These are phyloP conservation scores for Psophia crepitans DNA, from an alignment of 2,113 vertebrate species.

Conservation along the genomic window DNA sequence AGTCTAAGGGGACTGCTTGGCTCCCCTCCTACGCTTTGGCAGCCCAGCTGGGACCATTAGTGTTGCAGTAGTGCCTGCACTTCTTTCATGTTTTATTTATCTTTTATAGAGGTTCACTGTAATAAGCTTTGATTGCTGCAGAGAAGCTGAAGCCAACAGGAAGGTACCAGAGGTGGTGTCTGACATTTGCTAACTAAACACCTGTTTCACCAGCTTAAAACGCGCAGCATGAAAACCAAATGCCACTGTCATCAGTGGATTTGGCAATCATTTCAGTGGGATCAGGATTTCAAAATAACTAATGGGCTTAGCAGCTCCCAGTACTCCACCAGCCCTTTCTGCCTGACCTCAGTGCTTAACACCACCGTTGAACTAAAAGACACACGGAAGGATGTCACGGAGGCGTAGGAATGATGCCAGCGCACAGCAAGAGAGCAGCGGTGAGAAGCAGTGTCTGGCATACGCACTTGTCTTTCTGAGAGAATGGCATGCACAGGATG, in stretches of 20 bases:
- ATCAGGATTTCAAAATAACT: background rate
- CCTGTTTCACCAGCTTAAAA: background rate
- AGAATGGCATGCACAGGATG: conserved; percentile 80
- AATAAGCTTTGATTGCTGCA: background rate
- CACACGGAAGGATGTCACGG: background rate
- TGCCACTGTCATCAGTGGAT: background rate
- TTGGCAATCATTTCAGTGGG: background rate
- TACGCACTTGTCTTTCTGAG: conserved; percentile 81
- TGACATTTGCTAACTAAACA: background rate
- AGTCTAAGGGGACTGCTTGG: background rate
- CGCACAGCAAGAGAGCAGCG: background rate
- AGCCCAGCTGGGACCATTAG: background rate
- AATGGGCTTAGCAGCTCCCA: background rate
- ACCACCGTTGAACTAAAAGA: background rate
- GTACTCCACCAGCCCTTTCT: background rate
- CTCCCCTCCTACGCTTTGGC: background rate
- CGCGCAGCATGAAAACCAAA: background rate
- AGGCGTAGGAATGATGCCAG: conserved; percentile 32
- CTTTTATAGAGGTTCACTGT: background rate
- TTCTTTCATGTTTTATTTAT: background rate
- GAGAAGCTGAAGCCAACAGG: conserved; percentile 20
- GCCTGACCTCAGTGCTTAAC: background rate
- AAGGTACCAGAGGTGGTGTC: background rate
- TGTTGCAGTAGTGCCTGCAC: background rate
- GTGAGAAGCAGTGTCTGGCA: conserved; percentile 52